Evolutionary conservation across 30 jellyfish, hydroid and myxozoan species (phyloP).

Genomic region (Aurelia coerulea): DNA sequence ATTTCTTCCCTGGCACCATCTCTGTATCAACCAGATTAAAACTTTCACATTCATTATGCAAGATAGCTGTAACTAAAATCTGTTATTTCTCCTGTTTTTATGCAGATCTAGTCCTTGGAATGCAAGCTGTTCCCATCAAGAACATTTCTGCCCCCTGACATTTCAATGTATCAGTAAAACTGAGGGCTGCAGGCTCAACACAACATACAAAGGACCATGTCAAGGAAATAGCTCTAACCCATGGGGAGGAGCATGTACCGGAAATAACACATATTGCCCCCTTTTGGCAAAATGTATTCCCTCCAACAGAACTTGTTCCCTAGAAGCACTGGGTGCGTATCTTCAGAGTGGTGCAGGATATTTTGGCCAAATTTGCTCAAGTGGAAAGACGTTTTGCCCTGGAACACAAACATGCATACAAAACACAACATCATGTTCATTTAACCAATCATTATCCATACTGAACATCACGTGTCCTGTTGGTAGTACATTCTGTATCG

Average conservation of each 20-base stretch:
- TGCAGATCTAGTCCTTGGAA: constrained; percentile 48
- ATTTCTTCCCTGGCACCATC: too few relatives aligned
- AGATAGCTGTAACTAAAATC: too few relatives aligned
- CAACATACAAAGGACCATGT: constrained; percentile 40
- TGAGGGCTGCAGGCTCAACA: constrained; percentile 9
- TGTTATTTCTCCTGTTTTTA: too few relatives aligned
- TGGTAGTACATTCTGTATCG: constrained; percentile 11
- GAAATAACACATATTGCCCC: constrained; percentile 33
- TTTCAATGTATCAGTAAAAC: constrained; percentile 40
- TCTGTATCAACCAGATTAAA: too few relatives aligned
- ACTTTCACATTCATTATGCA: too few relatives aligned
- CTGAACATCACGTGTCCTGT: constrained; percentile 42
- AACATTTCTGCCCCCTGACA: constrained; percentile 34
- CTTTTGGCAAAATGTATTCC: constrained; percentile 49
- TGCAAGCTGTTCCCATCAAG: constrained; percentile 32
- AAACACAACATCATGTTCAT: constrained; percentile 24
- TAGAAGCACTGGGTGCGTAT: constrained; percentile 1
- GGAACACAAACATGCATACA: constrained; percentile 41
- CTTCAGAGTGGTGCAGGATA: constrained; percentile 25
- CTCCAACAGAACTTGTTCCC: constrained; percentile 2
- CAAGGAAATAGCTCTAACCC: constrained; percentile 24
- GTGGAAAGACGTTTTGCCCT: constrained; percentile 36
- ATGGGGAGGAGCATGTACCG: constrained; percentile 29
- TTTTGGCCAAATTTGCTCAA: constrained; percentile 3
- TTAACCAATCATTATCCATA: constrained; percentile 7